phyloP scores from a whole-genome alignment of 30 jellyfish, hydroid and myxozoan species.

The Aurelia aurita complex sp. Pacific region DNA sequence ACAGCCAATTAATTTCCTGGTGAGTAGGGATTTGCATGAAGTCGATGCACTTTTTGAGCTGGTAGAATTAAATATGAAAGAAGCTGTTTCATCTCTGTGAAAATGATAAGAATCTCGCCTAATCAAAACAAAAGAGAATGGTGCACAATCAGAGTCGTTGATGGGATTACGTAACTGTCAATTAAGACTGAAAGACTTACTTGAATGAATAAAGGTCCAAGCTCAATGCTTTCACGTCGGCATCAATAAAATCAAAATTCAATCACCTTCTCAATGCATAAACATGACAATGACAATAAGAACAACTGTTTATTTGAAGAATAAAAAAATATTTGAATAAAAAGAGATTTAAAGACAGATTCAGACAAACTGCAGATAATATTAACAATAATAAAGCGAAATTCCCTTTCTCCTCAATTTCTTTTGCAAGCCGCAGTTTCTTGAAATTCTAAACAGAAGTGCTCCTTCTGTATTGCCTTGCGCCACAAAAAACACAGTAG shows the following conservation, averaged over 20 bases:
- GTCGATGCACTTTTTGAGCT: too few species aligned
- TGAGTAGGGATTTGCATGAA: too few species aligned
- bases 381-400: slow-evolving; percentile 62
- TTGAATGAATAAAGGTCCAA: slow-evolving; percentile 23
- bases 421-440: slow-evolving; percentile 61
- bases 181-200: slow-evolving; percentile 64
- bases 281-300: slow-evolving; percentile 41
- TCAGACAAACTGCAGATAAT: slow-evolving; percentile 53
- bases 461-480: too few species aligned
- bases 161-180: slow-evolving; percentile 66
- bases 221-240: too few species aligned
- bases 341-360: slow-evolving; percentile 43
- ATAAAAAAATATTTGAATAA: slow-evolving; percentile 27
- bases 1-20: too few species aligned
- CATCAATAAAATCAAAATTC: too few species aligned
- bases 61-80: too few species aligned
- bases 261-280: background rate
- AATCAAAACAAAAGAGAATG: background rate
- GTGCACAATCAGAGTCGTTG: slow-evolving; percentile 30
- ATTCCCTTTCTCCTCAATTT: slow-evolving; percentile 14
- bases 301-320: slow-evolving; percentile 56
- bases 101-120: too few species aligned
- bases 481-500: slow-evolving; percentile 34
- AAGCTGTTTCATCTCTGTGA: too few species aligned
- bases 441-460: background rate